These are phyloP conservation scores for Leptonema lineaticorne DNA, from an alignment of 1,140 invertebrate species.

Conservation along the genomic window DNA sequence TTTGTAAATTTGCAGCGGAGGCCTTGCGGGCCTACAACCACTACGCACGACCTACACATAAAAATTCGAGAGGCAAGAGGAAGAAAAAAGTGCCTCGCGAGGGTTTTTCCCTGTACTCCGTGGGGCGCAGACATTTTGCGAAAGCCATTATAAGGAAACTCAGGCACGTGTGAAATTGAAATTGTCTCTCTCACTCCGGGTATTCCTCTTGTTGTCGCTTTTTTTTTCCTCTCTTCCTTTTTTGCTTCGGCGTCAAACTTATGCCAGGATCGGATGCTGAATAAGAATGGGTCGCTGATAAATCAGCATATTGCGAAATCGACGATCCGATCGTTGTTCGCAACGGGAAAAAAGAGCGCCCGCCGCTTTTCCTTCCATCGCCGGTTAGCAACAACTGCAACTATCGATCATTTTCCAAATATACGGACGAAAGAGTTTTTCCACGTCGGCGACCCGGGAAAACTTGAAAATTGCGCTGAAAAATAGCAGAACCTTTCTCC, in stretches of 20 bases:
- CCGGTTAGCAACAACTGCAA: background rate
- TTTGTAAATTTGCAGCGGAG: constrained; percentile 37
- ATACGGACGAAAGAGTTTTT: constrained; percentile 1
- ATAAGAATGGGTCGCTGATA: constrained; percentile 24
- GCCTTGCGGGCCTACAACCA: constrained; percentile 34
- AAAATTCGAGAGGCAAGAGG: too few species aligned
- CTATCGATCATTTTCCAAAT: constrained; percentile 4
- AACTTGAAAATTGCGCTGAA: background rate
- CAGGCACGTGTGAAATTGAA: constrained; percentile 43
- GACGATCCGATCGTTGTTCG: constrained; percentile 4
- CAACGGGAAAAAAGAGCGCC: too few species aligned
- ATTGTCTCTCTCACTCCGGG: constrained; percentile 36
- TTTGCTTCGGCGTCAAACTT: constrained; percentile 39
- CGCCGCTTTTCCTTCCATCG: background rate
- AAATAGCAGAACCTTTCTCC: background rate
- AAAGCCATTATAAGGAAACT: constrained; percentile 41
- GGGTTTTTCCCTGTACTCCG: background rate
- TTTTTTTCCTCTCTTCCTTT: too few species aligned
- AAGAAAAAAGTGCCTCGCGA: background rate
- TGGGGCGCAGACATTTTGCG: constrained; percentile 31
- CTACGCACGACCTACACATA: constrained; percentile 43
- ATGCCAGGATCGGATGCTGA: constrained; percentile 30
- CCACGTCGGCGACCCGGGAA: background rate
- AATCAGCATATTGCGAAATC: constrained; percentile 25
- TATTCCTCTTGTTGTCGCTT: constrained; percentile 37